Base-by-base conservation (phyloP, 2,113 vertebrate genomes). In the Aleadryas rufinucha region DNA sequence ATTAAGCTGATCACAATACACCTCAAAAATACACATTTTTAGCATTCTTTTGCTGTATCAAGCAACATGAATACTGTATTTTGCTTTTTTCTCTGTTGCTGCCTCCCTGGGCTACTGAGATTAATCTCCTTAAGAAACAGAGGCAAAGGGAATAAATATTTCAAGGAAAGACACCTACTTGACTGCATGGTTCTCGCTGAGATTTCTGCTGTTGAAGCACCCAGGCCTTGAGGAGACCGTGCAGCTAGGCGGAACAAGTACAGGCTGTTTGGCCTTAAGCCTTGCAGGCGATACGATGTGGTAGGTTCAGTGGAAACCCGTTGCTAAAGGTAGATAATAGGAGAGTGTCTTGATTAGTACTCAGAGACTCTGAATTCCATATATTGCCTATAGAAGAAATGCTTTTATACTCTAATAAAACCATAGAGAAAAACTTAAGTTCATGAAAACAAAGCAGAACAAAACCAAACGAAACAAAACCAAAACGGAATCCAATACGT, bases 141-240 rank as follows among this genome's bases (percentile, higher is more conserved):
- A 92, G 63, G 49, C 39, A 41, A 79, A 84, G 6, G 27, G 14
- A 87, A 96, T 33, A 59, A 93, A 90, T 31, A 33, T 88, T 96
- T 94, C 95, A 98, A 98, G 97, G 98, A 99, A 97, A 98, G 97
- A 97, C 98, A 99, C 99, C 98, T 99, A 99, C 99, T 99, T 99
- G 99, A 99, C 98, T 99, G 99, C 96, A 99, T 99, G 75, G 99
- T 99, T 97, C 99, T 99, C 0, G 99, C 99, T 56, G 99, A 99
- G 95, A 99, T 99, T 98, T 99, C 99, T 20, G 99, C 98, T 87
- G 99, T 99, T 9, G 99, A 99, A 84, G 99, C 99, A 84, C 99
- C 99, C 22, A 99, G 97, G 89, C 99, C 99, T 70, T 99, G 99
- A 37, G 98, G 99, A 97, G 99, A 99, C 35, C 99, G 99, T 5